Evolutionary conservation across 2,113 vertebrate species (phyloP), one percentile per base, ranked within the genome.

Genomic region (Girardinichthys multiradiatus): DNA sequence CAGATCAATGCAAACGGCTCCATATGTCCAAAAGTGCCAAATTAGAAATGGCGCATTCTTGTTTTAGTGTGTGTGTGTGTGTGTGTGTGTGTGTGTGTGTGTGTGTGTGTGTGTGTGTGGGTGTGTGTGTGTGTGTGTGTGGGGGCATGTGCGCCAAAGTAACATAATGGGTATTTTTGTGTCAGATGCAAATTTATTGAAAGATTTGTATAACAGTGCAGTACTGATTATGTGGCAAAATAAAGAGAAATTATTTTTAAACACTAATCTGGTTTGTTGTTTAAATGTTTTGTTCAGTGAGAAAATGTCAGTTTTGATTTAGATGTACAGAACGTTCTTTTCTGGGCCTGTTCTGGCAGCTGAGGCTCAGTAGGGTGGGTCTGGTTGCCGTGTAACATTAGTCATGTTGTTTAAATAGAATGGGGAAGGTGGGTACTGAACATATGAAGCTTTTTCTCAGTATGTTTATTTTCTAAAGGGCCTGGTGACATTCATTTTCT

Each of bases 21-120:
- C 84, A 84, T 79, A 84, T 88, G 90, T 93, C 92, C 89, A 90
- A 93, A n/a, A 94, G 94, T 95, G 93, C 94, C 94, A 94, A 94
- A 93, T 84, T 85, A 84, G 57, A 60, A 80, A 68, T 80, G 89
- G 88, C 89, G 75, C 87, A 82, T 89, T 68, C 75, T 85, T 77
- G 81, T 74, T 79, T 76, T 75, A 57, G 67, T 60, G 15, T 57
- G 65, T 74, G 65, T 57, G 67, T 74, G 74, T 71, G 68, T 11
- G 27, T 68, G 72, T 11, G 69, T 57, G 71, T 69, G 72, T 60
- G 65, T 28, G 74, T 39, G 65, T 64, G 72, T 78, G 77, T 68
- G 70, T 76, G 83, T 64, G 75, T 62, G 74, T 60, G 76, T 21
- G 64, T 64, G 14, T 42, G 68, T 70, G 65, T 57, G 71, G 66